Conservation (phyloP, 2,797 vertebrate species). For the Bradypodion pumilum region DNA sequence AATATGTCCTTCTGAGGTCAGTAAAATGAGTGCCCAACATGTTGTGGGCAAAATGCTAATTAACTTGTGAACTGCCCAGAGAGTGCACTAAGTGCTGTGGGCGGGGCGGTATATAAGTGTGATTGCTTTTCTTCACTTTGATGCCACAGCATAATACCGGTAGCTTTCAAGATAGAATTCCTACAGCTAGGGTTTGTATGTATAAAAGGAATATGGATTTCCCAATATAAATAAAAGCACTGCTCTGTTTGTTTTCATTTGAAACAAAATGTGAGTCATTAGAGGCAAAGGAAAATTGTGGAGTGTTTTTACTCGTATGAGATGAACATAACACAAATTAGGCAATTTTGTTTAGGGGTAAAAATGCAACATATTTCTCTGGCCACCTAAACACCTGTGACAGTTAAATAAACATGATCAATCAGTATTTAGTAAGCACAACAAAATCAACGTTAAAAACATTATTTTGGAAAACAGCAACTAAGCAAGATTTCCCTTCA, state of each 20-base stretch:
- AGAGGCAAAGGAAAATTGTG: background rate
- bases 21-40: too few relatives aligned
- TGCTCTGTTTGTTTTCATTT: background rate
- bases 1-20: too few relatives aligned
- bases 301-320: background rate
- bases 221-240: background rate
- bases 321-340: background rate
- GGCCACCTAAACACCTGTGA: background rate
- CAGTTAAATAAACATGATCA: background rate
- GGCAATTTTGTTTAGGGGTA: background rate
- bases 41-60: too few relatives aligned
- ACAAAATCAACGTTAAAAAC: background rate
- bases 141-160: too few relatives aligned
- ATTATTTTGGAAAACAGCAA: background rate
- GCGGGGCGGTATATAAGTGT: too few relatives aligned
- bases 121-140: too few relatives aligned
- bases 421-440: background rate
- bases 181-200: background rate
- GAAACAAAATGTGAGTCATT: too few relatives aligned
- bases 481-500: background rate
- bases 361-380: background rate
- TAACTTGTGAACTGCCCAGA: too few relatives aligned
- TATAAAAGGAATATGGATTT: background rate
- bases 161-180: background rate
- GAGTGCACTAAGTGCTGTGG: too few relatives aligned